Evolutionary conservation across 2,888 invertebrate species (phyloP).

Genomic region (Nezara viridula): DNA sequence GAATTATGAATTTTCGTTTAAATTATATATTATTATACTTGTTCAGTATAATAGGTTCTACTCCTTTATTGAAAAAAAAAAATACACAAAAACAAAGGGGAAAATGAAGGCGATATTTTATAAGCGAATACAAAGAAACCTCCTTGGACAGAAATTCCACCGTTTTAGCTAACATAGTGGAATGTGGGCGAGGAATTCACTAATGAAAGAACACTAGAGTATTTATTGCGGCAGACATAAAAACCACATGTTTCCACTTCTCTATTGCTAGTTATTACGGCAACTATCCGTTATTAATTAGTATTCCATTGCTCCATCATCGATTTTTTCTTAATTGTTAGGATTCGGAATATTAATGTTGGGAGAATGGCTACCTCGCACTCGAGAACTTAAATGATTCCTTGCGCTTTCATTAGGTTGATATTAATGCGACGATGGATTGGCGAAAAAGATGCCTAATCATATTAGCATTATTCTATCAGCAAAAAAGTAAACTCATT

Average conservation of each 20-base stretch:
- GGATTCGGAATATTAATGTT: too few relatives aligned
- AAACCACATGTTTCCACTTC: not conserved
- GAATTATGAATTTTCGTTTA: too few relatives aligned
- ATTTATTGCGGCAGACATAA: conserved; percentile 50
- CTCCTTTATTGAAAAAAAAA: too few relatives aligned
- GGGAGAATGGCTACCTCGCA: too few relatives aligned
- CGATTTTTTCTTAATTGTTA: not conserved
- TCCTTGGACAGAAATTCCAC: conserved; percentile 50
- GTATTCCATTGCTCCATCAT: not conserved
- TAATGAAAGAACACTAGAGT: conserved; percentile 54
- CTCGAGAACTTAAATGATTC: too few relatives aligned
- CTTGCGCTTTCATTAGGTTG: too few relatives aligned
- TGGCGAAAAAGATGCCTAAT: too few relatives aligned
- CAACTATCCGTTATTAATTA: not conserved
- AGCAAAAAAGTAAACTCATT: too few relatives aligned
- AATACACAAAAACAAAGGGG: conserved; percentile 2
- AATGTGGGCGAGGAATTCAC: conserved; percentile 52
- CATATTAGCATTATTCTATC: too few relatives aligned
- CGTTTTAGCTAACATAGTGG: conserved; percentile 50
- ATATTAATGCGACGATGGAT: too few relatives aligned
- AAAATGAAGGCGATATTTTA: conserved; percentile 47
- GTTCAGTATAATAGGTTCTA: too few relatives aligned
- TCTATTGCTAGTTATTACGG: not conserved
- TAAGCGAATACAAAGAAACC: conserved; percentile 35
- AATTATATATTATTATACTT: too few relatives aligned